phyloP scores from a whole-genome alignment of 2,888 invertebrate species.

The Cosmia pyralina region DNA sequence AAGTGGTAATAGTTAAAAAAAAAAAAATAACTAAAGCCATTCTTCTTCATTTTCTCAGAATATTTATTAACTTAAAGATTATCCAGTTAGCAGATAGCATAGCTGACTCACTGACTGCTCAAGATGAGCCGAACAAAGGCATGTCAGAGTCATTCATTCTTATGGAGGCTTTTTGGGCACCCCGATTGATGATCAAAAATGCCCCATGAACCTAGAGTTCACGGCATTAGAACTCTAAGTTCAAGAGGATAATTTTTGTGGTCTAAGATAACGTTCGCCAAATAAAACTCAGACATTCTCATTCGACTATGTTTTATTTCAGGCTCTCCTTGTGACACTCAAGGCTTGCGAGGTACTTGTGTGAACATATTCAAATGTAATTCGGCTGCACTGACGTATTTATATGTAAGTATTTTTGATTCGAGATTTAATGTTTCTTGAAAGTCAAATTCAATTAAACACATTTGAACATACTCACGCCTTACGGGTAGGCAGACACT shows the following conservation, averaged over 20 bases:
- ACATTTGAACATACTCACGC: background rate
- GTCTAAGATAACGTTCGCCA: background rate
- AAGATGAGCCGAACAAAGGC: background rate
- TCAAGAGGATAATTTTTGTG: background rate
- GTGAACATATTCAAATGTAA: slow-evolving; percentile 45
- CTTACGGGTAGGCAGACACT: too few species aligned
- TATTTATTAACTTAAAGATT: background rate
- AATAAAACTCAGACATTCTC: background rate
- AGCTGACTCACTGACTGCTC: background rate
- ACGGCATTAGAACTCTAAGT: background rate
- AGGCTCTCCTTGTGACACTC: slow-evolving; percentile 36
- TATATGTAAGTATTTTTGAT: slow-evolving; percentile 37
- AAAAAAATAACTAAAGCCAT: background rate
- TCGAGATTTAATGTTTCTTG: background rate
- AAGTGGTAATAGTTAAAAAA: background rate
- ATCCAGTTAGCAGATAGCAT: background rate
- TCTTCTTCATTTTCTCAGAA: background rate
- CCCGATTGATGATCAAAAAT: background rate
- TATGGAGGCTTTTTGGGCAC: background rate
- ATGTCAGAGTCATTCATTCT: background rate
- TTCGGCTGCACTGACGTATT: slow-evolving; percentile 45
- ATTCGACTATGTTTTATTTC: slow-evolving; percentile 10
- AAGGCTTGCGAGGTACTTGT: slow-evolving; percentile 37
- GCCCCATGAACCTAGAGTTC: background rate
- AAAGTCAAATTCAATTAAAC: background rate